A percentile compares a stretch with the other conserved stretches of the same genome.
Conservation (phyloP, 2,888 invertebrate genomes). For the Andrena flavipes region DNA sequence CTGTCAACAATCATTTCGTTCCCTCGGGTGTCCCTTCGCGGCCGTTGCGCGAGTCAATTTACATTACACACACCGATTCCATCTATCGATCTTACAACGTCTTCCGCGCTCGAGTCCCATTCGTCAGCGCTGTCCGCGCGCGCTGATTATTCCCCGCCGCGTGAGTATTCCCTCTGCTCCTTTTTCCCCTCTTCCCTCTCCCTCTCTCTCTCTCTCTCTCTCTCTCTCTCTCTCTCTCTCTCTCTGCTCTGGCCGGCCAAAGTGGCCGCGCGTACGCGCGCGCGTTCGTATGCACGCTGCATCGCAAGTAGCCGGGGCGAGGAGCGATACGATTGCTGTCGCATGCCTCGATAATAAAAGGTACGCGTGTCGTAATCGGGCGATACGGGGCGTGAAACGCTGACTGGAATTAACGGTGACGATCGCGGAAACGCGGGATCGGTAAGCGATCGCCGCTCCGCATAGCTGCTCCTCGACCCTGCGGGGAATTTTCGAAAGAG, state of each 20-base stretch:
- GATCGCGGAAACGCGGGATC: neutral
- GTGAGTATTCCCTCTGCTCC: conserved; percentile 52
- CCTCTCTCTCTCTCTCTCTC: conserved; percentile 11
- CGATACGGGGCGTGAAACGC: conserved; percentile 30
- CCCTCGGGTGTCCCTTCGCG: conserved; percentile 46
- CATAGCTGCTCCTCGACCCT: no score
- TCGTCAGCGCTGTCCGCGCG: conserved; percentile 73
- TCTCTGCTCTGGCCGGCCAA: conserved; percentile 36
- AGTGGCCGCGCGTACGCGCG: conserved; percentile 43
- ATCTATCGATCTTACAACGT: conserved; percentile 74
- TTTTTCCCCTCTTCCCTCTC: conserved; percentile 8
- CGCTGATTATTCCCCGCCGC: conserved; percentile 69
- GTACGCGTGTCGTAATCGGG: conserved; percentile 57
- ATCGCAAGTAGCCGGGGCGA: conserved; percentile 60
- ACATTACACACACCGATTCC: conserved; percentile 74
- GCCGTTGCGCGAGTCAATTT: conserved; percentile 67
- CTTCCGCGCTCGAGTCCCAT: conserved; percentile 69
- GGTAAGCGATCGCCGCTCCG: no score
- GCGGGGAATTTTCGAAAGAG: neutral
- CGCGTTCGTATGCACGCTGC: conserved; percentile 55
- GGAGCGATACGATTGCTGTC: conserved; percentile 65
- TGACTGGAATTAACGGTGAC: conserved; percentile 13
- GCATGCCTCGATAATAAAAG: conserved; percentile 63
- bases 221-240: conserved; percentile 11
- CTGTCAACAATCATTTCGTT: conserved; percentile 62